These are phyloP conservation scores for Anguilla anguilla DNA, from an alignment of 2,797 vertebrate genomes.

Conservation along the genomic window DNA sequence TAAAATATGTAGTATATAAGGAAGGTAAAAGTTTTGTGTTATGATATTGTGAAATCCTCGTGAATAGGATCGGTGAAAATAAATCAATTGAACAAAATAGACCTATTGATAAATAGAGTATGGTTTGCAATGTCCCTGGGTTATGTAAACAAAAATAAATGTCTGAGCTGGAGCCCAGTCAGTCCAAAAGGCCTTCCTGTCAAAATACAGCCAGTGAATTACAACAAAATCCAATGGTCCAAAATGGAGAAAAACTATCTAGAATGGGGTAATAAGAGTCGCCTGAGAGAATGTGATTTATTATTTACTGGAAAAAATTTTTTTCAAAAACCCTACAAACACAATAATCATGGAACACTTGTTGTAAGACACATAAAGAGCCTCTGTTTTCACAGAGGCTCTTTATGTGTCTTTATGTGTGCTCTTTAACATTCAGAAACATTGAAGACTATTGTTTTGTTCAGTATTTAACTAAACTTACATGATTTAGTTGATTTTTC, in stretches of 20 bases:
- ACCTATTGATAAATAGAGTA: constrained; percentile 58
- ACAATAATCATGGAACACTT: neutral
- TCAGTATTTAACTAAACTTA: neutral
- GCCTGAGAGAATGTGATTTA: neutral
- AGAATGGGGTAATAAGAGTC: neutral
- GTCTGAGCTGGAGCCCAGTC: constrained; percentile 36
- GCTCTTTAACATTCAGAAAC: neutral
- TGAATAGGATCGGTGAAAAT: neutral
- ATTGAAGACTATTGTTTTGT: constrained; percentile 3
- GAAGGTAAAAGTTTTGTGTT: neutral
- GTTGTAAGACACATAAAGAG: constrained; percentile 3
- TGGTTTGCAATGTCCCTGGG: constrained; percentile 58
- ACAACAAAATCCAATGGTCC: neutral
- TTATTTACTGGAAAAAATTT: neutral
- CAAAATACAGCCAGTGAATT: constrained; percentile 42
- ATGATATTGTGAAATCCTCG: neutral
- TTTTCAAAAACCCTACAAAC: neutral
- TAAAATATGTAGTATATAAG: neutral
- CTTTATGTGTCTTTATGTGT: too few relatives aligned
- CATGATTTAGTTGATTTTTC: neutral
- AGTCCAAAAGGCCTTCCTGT: constrained; percentile 30
- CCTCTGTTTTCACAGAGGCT: neutral
- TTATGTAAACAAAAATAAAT: constrained; percentile 50
- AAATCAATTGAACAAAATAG: constrained; percentile 49
- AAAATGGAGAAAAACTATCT: constrained; percentile 9